A percentile compares a stretch with the other conserved stretches of the same genome.
Conservation (phyloP, 1,140 invertebrate genomes). For the Sinonovacula constricta region DNA sequence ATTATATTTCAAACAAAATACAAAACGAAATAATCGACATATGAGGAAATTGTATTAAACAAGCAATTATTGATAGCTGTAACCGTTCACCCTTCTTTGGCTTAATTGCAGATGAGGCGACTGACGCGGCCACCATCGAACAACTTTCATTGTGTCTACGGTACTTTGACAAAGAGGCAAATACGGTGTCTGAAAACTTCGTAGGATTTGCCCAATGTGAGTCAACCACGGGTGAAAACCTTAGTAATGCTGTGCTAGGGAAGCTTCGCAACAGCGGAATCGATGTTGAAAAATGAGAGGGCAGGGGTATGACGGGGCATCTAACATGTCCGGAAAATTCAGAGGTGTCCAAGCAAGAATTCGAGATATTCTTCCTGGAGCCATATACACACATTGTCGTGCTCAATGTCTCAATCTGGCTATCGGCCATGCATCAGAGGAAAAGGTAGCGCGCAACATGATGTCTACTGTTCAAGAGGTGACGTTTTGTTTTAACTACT, state of each 20-base stretch:
- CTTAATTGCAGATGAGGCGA: constrained; percentile 13
- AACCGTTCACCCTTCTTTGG: not conserved
- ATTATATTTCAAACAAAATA: constrained; percentile 4
- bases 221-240: not conserved
- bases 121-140: constrained; percentile 6
- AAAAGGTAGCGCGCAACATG: constrained; percentile 11
- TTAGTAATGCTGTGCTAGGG: not conserved
- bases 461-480: constrained; percentile 26
- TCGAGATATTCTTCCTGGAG: too few species aligned
- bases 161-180: not conserved
- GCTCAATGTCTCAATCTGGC: constrained; percentile 8
- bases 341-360: too few species aligned
- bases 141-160: constrained; percentile 2
- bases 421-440: not conserved
- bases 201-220: not conserved
- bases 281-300: not conserved
- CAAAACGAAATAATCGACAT: constrained; percentile 5
- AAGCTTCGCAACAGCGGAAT: not conserved
- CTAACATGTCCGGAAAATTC: constrained; percentile 10
- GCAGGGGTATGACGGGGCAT: constrained; percentile 10
- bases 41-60: not conserved
- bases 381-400: too few species aligned
- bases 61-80: not conserved
- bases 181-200: not conserved
- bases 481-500: constrained; percentile 42